These are phyloP conservation scores for Strigamia maritima DNA, from an alignment of 2,888 invertebrate genomes.

Conservation along the genomic window DNA sequence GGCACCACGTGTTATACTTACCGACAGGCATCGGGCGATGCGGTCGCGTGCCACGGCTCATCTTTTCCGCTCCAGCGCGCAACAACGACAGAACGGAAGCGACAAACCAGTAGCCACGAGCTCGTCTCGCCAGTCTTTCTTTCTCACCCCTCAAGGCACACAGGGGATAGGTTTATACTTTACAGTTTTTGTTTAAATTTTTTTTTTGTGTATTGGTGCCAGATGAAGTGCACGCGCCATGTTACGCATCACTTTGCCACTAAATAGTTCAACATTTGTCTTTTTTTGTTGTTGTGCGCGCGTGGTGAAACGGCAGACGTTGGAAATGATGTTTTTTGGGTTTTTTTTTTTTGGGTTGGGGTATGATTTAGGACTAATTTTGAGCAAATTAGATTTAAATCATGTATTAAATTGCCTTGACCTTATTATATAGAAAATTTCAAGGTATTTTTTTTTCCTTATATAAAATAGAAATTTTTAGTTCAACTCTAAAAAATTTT, in stretches of 20 bases:
- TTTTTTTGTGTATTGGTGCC: constrained; percentile 3
- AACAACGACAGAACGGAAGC: constrained; percentile 22
- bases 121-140: constrained; percentile 7
- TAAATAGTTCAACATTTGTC: constrained; percentile 11
- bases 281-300: neutral
- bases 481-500: too few relatives aligned
- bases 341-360: too few relatives aligned
- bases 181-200: neutral
- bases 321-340: neutral
- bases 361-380: neutral
- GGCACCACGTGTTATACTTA: neutral
- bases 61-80: constrained; percentile 30
- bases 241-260: constrained; percentile 23
- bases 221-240: constrained; percentile 25
- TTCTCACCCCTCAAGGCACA: constrained; percentile 21
- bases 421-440: too few relatives aligned
- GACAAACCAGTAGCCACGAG: constrained; percentile 31
- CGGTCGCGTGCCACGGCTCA: constrained; percentile 28
- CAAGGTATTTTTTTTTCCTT: neutral
- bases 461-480: neutral
- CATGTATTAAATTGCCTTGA: too few relatives aligned
- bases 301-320: neutral
- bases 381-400: neutral
- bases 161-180: constrained; percentile 5
- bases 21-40: constrained; percentile 2